phyloP scores from a whole-genome alignment of 1,140 invertebrate genomes.

The Gryllus bimaculatus region DNA sequence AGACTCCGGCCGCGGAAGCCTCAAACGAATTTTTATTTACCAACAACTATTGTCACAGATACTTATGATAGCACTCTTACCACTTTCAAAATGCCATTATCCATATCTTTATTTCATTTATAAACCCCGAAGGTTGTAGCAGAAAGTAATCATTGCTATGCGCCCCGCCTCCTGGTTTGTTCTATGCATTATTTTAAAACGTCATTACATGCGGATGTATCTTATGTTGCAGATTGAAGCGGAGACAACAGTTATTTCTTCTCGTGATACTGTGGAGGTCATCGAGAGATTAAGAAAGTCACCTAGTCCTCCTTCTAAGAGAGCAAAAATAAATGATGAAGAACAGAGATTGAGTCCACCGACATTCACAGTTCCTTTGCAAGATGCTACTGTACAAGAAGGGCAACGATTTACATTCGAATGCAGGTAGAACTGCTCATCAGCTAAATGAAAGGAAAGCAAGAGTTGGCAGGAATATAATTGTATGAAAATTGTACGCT shows the following conservation, averaged over 20 bases:
- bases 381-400: slow-evolving; percentile 62
- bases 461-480: too few relatives aligned
- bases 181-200: background rate
- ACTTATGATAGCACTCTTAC: background rate
- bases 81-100: background rate
- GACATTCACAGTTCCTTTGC: slow-evolving; percentile 50
- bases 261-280: slow-evolving; percentile 27
- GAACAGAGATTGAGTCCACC: slow-evolving; percentile 36
- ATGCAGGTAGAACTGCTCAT: slow-evolving; percentile 34
- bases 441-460: too few relatives aligned
- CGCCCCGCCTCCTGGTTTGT: background rate
- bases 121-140: background rate
- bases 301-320: slow-evolving; percentile 28
- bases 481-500: slow-evolving; percentile 9
- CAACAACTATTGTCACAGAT: too few relatives aligned
- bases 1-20: too few relatives aligned
- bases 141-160: background rate
- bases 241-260: slow-evolving; percentile 21
- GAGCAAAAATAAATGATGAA: slow-evolving; percentile 32
- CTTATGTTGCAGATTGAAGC: background rate
- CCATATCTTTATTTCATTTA: background rate
- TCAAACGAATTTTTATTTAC: too few relatives aligned
- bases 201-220: background rate
- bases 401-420: slow-evolving; percentile 58
- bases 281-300: slow-evolving; percentile 25